phyloP scores from a whole-genome alignment of 2,888 invertebrate genomes.

The Operophtera brumata region DNA sequence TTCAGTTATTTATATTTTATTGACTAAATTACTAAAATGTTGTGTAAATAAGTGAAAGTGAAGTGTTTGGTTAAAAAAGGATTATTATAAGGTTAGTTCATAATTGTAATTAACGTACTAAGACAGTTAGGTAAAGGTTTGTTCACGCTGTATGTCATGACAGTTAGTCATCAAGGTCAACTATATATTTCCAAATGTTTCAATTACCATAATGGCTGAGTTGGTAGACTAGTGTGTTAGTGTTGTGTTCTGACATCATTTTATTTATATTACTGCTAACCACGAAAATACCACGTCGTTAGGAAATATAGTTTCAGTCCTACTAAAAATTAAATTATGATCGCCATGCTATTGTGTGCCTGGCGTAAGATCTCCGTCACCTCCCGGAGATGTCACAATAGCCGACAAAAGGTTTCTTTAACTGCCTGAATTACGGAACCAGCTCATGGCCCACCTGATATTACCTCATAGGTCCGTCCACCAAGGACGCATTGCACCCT shows the following conservation, averaged over 20 bases:
- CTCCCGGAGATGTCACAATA: too few relatives aligned
- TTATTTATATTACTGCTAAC: too few relatives aligned
- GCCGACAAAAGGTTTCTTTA: too few relatives aligned
- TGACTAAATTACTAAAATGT: slow-evolving; percentile 39
- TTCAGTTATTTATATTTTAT: slow-evolving; percentile 40
- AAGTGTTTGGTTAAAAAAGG: slow-evolving; percentile 30
- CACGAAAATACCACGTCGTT: too few relatives aligned
- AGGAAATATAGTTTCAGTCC: too few relatives aligned
- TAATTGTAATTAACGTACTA: slow-evolving; percentile 27
- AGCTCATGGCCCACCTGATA: too few relatives aligned
- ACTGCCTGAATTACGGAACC: too few relatives aligned
- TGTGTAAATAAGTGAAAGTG: slow-evolving; percentile 31
- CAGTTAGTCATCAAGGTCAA: slow-evolving; percentile 68
- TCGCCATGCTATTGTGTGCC: too few relatives aligned
- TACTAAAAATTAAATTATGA: too few relatives aligned
- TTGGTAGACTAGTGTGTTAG: background rate
- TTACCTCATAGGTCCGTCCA: too few relatives aligned
- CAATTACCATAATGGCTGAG: slow-evolving; percentile 1
- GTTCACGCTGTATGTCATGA: slow-evolving; percentile 51
- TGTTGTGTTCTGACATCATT: background rate
- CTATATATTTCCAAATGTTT: slow-evolving; percentile 29
- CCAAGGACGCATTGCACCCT: too few relatives aligned
- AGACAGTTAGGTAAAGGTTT: slow-evolving; percentile 45
- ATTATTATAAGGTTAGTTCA: slow-evolving; percentile 26
- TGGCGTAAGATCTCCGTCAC: too few relatives aligned